Percentiles rank a stretch among this genome's conserved stretches.
Evolutionary conservation across 2,113 vertebrate species (phyloP).

Genomic region (Marmota monax): DNA sequence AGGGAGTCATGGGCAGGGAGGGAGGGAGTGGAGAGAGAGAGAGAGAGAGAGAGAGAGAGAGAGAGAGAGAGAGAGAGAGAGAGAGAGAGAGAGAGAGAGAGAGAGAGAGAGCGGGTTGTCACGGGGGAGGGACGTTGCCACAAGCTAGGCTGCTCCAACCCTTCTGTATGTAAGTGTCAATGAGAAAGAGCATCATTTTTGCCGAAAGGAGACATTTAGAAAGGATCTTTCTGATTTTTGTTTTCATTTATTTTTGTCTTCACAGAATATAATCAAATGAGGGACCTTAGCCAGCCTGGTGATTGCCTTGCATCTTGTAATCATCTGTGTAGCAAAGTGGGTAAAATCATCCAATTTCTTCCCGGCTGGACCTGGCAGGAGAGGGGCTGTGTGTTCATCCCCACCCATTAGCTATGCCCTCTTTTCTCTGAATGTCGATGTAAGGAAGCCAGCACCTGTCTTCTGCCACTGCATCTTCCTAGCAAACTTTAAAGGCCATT

Average conservation of each 20-base stretch:
- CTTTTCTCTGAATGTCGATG: conserved; percentile 88
- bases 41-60: neutral
- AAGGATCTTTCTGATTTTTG: conserved; percentile 84
- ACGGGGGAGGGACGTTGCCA: conserved; percentile 85
- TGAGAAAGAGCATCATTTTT: conserved; percentile 84
- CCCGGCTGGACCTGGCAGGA: conserved; percentile 88
- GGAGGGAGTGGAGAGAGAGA: conserved; percentile 43
- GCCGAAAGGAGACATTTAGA: conserved; percentile 87
- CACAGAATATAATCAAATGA: conserved; percentile 90
- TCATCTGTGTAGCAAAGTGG: conserved; percentile 90
- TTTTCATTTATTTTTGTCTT: conserved; percentile 86
- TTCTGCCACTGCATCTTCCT: conserved; percentile 81
- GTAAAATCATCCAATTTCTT: conserved; percentile 87
- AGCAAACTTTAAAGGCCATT: conserved; percentile 89
- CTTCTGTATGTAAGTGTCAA: conserved; percentile 86
- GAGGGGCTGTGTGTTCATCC: conserved; percentile 85
- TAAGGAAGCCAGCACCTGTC: conserved; percentile 87
- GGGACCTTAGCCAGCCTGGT: conserved; percentile 87
- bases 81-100: conserved; percentile 27
- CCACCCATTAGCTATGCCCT: conserved; percentile 86
- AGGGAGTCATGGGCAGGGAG: conserved; percentile 79
- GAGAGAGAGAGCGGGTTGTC: conserved; percentile 74
- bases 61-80: no score
- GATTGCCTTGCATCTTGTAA: conserved; percentile 86
- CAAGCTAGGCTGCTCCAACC: conserved; percentile 87